Evolutionary conservation across 2,113 vertebrate genomes (phyloP), one percentile per base, ranked within the genome.

Genomic region (Thalassarche chlororhynchos): DNA sequence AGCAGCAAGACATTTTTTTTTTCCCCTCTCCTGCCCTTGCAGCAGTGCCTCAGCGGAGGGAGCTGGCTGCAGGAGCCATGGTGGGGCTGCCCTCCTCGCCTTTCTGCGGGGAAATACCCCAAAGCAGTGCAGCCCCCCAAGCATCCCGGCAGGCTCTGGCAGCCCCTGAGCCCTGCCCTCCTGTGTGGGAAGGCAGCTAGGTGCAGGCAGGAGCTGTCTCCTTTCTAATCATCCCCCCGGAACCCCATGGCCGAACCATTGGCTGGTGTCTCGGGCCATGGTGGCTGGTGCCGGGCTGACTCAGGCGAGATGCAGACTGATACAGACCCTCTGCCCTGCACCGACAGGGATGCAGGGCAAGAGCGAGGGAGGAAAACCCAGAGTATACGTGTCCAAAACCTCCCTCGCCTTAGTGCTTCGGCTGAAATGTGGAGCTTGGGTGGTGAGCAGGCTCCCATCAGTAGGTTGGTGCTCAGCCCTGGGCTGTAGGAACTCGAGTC

Each of bases 271-370:
- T 95, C 8, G 0, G 69, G 61, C 82, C 72, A 85, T 60, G 58
- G 0, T 8, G 28, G 70, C 66, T 57, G 61, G 74, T 86, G 85
- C 55, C 10, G 12, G 65, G 68, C 81, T 86, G 93, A 74, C 76
- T 85, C 93, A 58, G 84, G 90, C 3, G 25, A 95, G 96, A 96
- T 91, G 62, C 46, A 89, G 77, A 36, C 80, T 32, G 94, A 94
- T 94, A 94, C 29, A 29, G 62, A 38, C 47, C 62, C 65, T 69
- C 55, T 4, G 5, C 21, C 42, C 57, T 0, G 0, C 47, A 9
- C 38, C 5, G 11, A 31, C 55, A 44, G 69, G 69, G 72, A 42
- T 40, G 71, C 49, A 61, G 54, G 70, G 38, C n/a, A 44, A 21
- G 82, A 68, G 5, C 3, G 2, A 19, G 46, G 71, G 31, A 32